Percentiles rank a stretch among this genome's conserved stretches.
These are phyloP conservation scores for Gnathonemus longibarbis DNA, from an alignment of 2,113 vertebrate species.

Conservation along the genomic window DNA sequence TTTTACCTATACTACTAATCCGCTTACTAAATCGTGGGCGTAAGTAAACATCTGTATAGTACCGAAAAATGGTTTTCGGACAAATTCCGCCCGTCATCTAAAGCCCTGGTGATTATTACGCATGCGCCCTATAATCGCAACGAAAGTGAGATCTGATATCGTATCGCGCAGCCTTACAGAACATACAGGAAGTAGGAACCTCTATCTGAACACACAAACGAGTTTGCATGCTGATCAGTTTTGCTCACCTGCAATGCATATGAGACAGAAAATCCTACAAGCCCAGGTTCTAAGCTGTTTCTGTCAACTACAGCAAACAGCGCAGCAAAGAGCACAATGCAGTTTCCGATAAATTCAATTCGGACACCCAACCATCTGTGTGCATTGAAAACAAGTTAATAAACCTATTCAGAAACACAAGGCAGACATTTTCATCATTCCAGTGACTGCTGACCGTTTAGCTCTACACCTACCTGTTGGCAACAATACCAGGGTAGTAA, in stretches of 20 bases:
- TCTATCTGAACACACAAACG: background rate
- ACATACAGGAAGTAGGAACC: background rate
- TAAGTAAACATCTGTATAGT: too few species aligned
- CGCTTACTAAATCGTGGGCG: too few species aligned
- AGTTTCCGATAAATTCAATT: conserved; percentile 89
- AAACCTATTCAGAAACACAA: background rate
- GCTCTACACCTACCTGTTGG: conserved; percentile 76
- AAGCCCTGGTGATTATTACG: too few species aligned
- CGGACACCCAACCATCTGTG: conserved; percentile 85
- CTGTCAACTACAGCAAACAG: conserved; percentile 81
- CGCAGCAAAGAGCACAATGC: conserved; percentile 85
- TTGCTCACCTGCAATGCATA: conserved; percentile 80
- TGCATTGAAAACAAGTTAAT: conserved; percentile 12
- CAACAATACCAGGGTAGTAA: conserved; percentile 76
- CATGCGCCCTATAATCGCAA: too few species aligned
- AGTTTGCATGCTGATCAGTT: background rate
- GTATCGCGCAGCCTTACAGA: background rate
- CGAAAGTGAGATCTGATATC: too few species aligned
- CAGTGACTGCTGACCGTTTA: background rate
- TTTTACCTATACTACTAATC: too few species aligned
- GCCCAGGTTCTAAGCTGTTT: conserved; percentile 67
- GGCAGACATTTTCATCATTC: background rate
- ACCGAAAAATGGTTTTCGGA: too few species aligned
- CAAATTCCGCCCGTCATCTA: too few species aligned
- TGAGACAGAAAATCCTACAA: conserved; percentile 89